phyloP scores from a whole-genome alignment of 1,140 invertebrate species.

The Microplitis demolitor region DNA sequence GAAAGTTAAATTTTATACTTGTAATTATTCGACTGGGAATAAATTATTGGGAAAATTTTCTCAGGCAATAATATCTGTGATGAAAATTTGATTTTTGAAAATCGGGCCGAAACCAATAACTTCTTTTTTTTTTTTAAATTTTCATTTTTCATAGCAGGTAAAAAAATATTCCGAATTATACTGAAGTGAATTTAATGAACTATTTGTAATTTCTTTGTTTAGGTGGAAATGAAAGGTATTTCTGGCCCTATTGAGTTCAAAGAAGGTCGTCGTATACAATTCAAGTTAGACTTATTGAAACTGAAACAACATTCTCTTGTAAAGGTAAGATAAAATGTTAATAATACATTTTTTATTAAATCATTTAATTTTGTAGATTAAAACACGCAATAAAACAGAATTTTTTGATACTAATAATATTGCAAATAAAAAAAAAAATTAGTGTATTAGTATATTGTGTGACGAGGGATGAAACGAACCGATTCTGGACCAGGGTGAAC shows the following conservation, averaged over 20 bases:
- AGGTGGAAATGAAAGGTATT: conserved; percentile 78
- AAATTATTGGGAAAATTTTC: too few relatives aligned
- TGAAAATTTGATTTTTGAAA: not conserved
- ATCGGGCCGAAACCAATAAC: too few relatives aligned
- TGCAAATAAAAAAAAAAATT: too few relatives aligned
- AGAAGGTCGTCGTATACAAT: conserved; percentile 74
- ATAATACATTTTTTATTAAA: too few relatives aligned
- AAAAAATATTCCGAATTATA: not conserved
- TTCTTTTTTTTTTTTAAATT: not conserved
- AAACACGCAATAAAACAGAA: too few relatives aligned
- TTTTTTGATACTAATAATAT: too few relatives aligned
- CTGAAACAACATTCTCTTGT: conserved; percentile 73
- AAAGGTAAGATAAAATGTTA: conserved; percentile 51
- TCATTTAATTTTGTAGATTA: too few relatives aligned
- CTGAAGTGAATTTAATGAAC: too few relatives aligned
- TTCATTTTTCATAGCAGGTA: not conserved
- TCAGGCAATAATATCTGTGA: not conserved
- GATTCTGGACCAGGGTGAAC: too few relatives aligned
- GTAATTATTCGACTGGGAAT: not conserved
- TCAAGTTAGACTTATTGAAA: conserved; percentile 79
- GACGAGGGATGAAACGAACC: too few relatives aligned
- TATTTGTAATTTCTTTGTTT: conserved; percentile 32
- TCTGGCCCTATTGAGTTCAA: conserved; percentile 81
- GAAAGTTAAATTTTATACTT: not conserved
- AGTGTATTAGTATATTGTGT: too few relatives aligned